These are phyloP conservation scores for Drosophila setosimentum DNA, from an alignment of 2,888 invertebrate genomes.

Conservation along the genomic window DNA sequence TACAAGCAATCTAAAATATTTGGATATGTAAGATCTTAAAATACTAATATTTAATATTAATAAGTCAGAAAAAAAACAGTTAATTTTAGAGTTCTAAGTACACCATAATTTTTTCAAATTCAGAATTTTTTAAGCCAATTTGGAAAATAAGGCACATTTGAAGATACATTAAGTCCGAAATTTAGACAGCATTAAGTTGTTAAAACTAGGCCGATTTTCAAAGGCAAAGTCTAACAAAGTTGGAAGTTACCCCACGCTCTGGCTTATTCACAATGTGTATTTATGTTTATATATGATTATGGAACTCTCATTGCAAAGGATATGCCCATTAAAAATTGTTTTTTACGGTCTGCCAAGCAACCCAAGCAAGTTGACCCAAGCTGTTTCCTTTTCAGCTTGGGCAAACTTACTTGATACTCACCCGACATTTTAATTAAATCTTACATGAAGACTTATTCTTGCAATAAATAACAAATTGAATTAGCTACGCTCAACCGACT, in stretches of 20 bases:
- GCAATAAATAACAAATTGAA: background rate
- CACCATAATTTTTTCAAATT: too few relatives aligned
- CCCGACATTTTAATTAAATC: background rate
- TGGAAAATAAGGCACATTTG: background rate
- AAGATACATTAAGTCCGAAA: background rate
- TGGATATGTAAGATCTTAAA: too few relatives aligned
- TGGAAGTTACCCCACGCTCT: background rate
- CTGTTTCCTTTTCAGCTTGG: background rate
- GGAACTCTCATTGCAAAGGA: background rate
- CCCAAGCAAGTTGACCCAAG: background rate
- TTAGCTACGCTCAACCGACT: conserved; percentile 50
- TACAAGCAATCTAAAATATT: too few relatives aligned
- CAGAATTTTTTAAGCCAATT: too few relatives aligned
- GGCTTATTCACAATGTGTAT: too few relatives aligned
- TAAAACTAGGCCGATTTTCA: background rate
- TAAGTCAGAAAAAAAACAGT: background rate
- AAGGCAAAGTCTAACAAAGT: background rate
- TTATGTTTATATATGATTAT: background rate
- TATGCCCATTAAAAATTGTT: background rate
- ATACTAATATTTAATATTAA: background rate
- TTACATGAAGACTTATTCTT: too few relatives aligned
- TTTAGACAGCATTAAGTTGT: background rate
- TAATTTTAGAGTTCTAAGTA: too few relatives aligned
- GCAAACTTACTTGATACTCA: background rate
- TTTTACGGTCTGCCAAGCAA: background rate